Conservation (phyloP, 2,888 invertebrate genomes). For the Plebejus anna region DNA sequence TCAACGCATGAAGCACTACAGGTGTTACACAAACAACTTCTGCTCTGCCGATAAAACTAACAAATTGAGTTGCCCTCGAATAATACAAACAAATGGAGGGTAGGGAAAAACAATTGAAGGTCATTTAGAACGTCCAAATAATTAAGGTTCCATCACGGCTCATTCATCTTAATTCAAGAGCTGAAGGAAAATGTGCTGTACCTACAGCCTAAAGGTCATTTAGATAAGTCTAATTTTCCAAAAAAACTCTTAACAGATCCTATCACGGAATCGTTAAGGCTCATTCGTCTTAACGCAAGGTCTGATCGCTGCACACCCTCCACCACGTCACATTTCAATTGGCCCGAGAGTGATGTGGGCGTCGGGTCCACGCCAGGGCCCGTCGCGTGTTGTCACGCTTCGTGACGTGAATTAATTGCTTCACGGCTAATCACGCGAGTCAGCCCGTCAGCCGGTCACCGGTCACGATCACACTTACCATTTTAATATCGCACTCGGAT, state of each 20-base stretch:
- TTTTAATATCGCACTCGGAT: constrained; percentile 18
- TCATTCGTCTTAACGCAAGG: background rate
- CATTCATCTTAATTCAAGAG: background rate
- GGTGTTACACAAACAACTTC: background rate
- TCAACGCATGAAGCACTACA: background rate
- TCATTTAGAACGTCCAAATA: background rate
- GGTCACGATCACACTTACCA: constrained; percentile 23
- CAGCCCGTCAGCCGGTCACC: constrained; percentile 44
- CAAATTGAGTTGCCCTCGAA: background rate
- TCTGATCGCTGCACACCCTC: background rate
- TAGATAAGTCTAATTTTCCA: too few species aligned
- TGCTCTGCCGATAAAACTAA: background rate
- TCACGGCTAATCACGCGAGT: constrained; percentile 45
- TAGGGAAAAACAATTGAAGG: background rate
- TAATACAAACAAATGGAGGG: background rate
- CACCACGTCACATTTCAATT: background rate
- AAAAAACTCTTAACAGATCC: background rate
- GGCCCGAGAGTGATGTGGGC: background rate
- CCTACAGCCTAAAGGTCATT: background rate
- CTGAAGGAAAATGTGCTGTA: background rate
- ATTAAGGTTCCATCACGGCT: background rate
- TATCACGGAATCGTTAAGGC: background rate
- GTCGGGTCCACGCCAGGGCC: constrained; percentile 30
- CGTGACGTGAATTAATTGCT: constrained; percentile 45
- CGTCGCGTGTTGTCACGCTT: constrained; percentile 37